phyloP scores from a whole-genome alignment of 2,888 invertebrate genomes.

The Pterostichus madidus region DNA sequence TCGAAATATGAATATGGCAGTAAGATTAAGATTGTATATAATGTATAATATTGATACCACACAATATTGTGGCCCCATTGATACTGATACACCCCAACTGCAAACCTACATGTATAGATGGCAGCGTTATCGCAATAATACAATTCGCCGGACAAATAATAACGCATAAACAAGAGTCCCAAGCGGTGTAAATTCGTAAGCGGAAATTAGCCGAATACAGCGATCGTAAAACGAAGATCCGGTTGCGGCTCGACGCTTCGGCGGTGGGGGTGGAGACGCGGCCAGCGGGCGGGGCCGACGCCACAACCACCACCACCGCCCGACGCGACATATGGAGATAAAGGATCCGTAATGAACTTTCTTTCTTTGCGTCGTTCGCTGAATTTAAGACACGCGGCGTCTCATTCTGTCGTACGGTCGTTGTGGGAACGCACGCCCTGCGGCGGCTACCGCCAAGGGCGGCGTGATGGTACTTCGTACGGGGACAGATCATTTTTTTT shows the following conservation, averaged over 20 bases:
- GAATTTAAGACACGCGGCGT: constrained; percentile 55
- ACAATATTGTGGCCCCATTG: constrained; percentile 2
- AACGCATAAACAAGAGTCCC: constrained; percentile 58
- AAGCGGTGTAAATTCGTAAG: constrained; percentile 58
- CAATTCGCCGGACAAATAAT: constrained; percentile 62
- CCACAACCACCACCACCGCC: constrained; percentile 20
- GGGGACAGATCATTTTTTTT: background rate
- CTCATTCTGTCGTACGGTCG: constrained; percentile 62
- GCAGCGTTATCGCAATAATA: constrained; percentile 52
- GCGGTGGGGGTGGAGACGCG: constrained; percentile 13
- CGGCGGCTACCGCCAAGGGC: background rate
- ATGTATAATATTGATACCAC: too few relatives aligned
- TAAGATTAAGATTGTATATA: too few relatives aligned
- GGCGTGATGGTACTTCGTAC: background rate
- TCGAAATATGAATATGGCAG: too few relatives aligned
- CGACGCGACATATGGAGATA: constrained; percentile 63
- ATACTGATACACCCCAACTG: constrained; percentile 9
- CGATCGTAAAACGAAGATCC: constrained; percentile 65
- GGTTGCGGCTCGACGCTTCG: constrained; percentile 33
- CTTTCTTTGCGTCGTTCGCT: constrained; percentile 50
- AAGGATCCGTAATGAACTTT: constrained; percentile 64
- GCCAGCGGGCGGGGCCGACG: constrained; percentile 45
- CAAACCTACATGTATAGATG: constrained; percentile 17
- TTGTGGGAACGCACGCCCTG: constrained; percentile 51
- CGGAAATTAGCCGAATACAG: constrained; percentile 65